Conservation (phyloP, 2,113 vertebrate species). For the Chitala chitala region DNA sequence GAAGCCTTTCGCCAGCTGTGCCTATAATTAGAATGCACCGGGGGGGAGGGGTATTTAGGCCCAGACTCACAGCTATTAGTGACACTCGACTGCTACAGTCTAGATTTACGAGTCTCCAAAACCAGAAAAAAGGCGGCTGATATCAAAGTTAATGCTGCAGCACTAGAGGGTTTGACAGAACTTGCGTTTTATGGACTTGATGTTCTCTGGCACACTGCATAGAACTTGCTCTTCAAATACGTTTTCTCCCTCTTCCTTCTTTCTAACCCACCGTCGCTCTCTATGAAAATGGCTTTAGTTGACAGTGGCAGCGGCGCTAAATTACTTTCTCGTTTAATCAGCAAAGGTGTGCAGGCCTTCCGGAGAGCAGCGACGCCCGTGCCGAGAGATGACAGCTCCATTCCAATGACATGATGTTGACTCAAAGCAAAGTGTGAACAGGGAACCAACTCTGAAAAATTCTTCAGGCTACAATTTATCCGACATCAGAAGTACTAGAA, state of each 20-base stretch:
- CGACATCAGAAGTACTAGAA: background rate
- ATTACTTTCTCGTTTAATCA: slow-evolving; percentile 4
- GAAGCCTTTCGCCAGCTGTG: background rate
- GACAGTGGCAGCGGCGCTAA: background rate
- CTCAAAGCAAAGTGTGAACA: background rate
- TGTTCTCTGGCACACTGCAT: background rate
- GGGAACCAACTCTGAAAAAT: background rate
- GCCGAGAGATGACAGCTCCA: background rate
- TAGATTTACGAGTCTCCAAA: background rate
- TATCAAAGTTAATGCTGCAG: background rate
- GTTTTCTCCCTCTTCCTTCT: background rate
- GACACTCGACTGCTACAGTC: background rate
- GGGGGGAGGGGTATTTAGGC: background rate
- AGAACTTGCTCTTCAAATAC: too few species aligned
- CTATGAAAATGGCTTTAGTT: background rate
- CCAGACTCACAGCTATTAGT: too few species aligned
- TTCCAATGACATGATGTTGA: background rate
- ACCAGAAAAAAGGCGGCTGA: background rate
- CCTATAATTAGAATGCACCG: background rate
- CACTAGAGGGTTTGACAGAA: background rate
- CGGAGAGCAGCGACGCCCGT: background rate
- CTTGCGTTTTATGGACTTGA: background rate
- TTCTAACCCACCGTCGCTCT: background rate
- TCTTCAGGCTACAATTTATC: too few species aligned
- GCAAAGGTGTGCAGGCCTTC: background rate